phyloP scores from a whole-genome alignment of 2,888 invertebrate species.

The Lycophotia porphyrea region DNA sequence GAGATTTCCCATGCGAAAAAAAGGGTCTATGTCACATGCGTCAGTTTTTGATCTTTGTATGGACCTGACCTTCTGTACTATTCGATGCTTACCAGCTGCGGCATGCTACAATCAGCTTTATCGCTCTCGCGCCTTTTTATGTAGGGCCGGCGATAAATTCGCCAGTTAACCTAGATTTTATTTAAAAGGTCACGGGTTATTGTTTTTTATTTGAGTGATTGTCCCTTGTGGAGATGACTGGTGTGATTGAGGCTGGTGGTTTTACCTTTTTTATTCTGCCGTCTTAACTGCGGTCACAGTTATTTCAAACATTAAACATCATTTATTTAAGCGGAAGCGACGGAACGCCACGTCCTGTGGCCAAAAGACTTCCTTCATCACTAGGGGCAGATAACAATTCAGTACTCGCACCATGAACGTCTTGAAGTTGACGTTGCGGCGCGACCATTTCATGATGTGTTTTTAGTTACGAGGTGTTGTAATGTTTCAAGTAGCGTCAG shows the following conservation, averaged over 20 bases:
- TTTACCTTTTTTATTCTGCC: neutral
- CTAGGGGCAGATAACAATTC: too few relatives aligned
- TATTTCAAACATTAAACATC: too few relatives aligned
- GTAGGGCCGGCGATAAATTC: conserved; percentile 53
- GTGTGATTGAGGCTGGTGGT: neutral
- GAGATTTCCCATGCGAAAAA: too few relatives aligned
- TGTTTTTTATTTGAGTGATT: conserved; percentile 47
- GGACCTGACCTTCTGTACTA: neutral
- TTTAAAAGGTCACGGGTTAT: conserved; percentile 57
- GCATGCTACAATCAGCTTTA: conserved; percentile 54
- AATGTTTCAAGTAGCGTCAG: neutral
- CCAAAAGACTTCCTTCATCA: too few relatives aligned
- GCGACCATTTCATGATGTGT: too few relatives aligned
- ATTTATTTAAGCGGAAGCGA: too few relatives aligned
- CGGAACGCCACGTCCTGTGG: too few relatives aligned
- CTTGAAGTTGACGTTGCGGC: too few relatives aligned
- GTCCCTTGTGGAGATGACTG: neutral
- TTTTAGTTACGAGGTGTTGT: neutral
- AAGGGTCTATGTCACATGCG: too few relatives aligned
- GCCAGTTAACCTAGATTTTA: conserved; percentile 62
- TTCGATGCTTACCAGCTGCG: neutral
- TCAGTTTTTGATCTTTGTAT: neutral
- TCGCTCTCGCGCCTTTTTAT: conserved; percentile 54
- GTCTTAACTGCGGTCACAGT: neutral
- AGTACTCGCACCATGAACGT: too few relatives aligned